phyloP scores from a whole-genome alignment of 30 jellyfish, hydroid and myxozoan species.

The Pelagia noctiluca region DNA sequence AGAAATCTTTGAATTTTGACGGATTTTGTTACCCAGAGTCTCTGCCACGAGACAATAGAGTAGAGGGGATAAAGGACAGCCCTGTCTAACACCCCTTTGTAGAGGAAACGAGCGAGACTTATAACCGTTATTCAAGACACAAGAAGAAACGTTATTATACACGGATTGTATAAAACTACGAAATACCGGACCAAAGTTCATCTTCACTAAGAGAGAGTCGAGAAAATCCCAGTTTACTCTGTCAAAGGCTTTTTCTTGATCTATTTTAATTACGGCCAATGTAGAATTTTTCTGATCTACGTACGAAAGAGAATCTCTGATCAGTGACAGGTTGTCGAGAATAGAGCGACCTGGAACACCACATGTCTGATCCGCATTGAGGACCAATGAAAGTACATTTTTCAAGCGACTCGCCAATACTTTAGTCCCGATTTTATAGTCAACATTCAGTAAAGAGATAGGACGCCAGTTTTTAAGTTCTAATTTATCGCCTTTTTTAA shows the following conservation, averaged over 20 bases:
- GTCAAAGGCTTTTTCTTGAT: constrained; percentile 77
- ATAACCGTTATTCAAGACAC: constrained; percentile 31
- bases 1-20: too few species aligned
- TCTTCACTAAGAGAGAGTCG: not conserved
- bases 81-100: constrained; percentile 41
- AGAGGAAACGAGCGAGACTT: not conserved
- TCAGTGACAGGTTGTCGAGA: constrained; percentile 18
- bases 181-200: constrained; percentile 32
- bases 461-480: constrained; percentile 57
- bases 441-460: constrained; percentile 22
- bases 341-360: constrained; percentile 65
- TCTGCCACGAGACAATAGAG: constrained; percentile 30
- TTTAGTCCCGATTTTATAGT: constrained; percentile 42
- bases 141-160: not conserved
- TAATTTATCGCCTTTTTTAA: constrained; percentile 39
- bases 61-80: constrained; percentile 23
- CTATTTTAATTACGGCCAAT: constrained; percentile 22
- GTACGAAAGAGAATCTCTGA: constrained; percentile 27
- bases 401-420: constrained; percentile 25
- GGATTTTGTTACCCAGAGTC: not conserved
- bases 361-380: constrained; percentile 35
- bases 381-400: not conserved
- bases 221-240: constrained; percentile 60
- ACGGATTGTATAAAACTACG: constrained; percentile 5
- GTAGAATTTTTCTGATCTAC: not conserved